Evolutionary conservation across 2,797 vertebrate species (phyloP), one percentile per base, ranked within the genome.

Genomic region (Botia almorhae): DNA sequence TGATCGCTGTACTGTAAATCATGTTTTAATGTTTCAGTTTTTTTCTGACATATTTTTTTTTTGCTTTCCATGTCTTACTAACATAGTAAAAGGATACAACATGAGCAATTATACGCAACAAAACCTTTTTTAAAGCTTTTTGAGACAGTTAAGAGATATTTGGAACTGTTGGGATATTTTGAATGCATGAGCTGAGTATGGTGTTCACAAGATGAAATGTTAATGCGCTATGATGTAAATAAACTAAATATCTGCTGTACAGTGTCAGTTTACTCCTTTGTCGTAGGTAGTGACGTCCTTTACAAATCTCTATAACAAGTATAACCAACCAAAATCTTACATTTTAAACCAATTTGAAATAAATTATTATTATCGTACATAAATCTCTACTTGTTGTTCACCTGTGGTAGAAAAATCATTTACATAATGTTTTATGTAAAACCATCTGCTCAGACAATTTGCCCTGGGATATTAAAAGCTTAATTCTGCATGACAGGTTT

Each of bases 211-310:
- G 87, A 90, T 89, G 86, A 88, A 80, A 87, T 86, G 61, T 68
- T 74, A 89, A 88, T 92, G 87, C 90, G 90, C 89, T 92, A 82
- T 95, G 94, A 82, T 95, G 94, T 95, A 95, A 95, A 95, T 95
- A 95, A 95, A 95, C 70, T 86, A 85, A 87, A 84, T 69, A 63
- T 76, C 76, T 81, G 69, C 48, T 64, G 48, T 29, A 48, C 17
- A 12, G 36, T 68, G 21, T 68, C 17, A 16, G 29, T 68, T 67
- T 67, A 53, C 10, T 29, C 1, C 16, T 70, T 51, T 64, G 13
- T 79, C 58, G 5, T 63, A 56, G 55, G 19, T 56, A 21, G n/a
- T 56, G 2, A 56, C 55, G 21, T 51, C 50, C 14, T 51, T 51
- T 3, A 16, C 17, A 16, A 51, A 16, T 13, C 36, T 39, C 7